These are phyloP conservation scores for Rotaria macrura DNA, from an alignment of 2,888 invertebrate species.

Conservation along the genomic window DNA sequence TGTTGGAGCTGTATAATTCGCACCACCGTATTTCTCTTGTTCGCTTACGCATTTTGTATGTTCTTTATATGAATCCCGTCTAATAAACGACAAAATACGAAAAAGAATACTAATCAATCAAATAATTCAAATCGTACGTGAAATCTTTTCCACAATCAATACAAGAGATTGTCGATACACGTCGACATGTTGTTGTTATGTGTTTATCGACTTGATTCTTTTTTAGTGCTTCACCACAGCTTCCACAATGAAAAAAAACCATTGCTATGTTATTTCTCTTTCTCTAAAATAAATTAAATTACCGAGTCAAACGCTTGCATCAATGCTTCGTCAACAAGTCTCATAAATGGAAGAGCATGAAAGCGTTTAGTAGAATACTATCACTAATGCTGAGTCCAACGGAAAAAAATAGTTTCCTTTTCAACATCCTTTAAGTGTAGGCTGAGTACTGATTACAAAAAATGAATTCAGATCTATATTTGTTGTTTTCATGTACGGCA, in stretches of 20 bases:
- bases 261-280: neutral
- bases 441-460: no score
- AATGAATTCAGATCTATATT: no score
- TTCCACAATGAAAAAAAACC: neutral
- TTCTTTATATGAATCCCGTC: neutral
- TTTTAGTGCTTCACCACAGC: constrained; percentile 6
- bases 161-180: neutral
- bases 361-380: no score
- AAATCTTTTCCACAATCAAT: constrained; percentile 20
- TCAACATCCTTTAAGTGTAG: no score
- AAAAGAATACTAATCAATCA: no score
- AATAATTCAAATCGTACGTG: neutral
- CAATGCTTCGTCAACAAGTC: no score
- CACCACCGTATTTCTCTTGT: constrained; percentile 16
- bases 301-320: no score
- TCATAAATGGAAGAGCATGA: no score
- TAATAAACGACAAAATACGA: neutral
- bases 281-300: neutral
- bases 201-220: constrained; percentile 11
- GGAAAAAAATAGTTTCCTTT: no score
- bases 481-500: no score
- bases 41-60: neutral
- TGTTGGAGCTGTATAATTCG: neutral
- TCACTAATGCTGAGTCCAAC: no score
- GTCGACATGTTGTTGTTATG: neutral